These are phyloP conservation scores for Denticeps clupeoides DNA, from an alignment of 2,797 vertebrate genomes.

Conservation along the genomic window DNA sequence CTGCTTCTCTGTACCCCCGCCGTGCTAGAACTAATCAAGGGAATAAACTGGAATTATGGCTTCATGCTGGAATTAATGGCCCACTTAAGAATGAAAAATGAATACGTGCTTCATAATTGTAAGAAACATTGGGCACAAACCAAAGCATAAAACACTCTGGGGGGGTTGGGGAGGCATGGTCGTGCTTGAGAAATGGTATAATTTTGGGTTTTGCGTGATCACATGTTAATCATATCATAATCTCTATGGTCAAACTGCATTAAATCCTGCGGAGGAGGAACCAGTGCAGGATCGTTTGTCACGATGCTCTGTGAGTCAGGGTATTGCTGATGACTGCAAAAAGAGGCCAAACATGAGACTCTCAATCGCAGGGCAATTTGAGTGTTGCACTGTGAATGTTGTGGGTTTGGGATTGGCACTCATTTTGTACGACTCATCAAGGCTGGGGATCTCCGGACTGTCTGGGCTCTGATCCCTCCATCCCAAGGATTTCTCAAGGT, in stretches of 20 bases:
- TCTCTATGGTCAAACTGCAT: background rate
- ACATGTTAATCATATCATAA: background rate
- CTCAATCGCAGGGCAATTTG: too few relatives aligned
- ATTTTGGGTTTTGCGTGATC: background rate
- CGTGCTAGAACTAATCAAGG: conserved; percentile 22
- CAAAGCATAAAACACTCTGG: background rate
- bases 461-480: too few relatives aligned
- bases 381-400: too few relatives aligned
- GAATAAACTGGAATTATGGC: conserved; percentile 25
- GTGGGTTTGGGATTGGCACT: too few relatives aligned
- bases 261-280: background rate
- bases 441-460: too few relatives aligned
- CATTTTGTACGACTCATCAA: too few relatives aligned
- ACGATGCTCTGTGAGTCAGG: too few relatives aligned
- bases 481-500: too few relatives aligned
- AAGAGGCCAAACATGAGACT: too few relatives aligned
- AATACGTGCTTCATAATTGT: conserved; percentile 4
- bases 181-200: background rate
- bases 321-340: too few relatives aligned
- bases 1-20: conserved; percentile 16
- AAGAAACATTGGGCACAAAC: background rate
- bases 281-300: too few relatives aligned
- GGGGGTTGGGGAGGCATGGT: background rate
- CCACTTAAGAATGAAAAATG: conserved; percentile 28
- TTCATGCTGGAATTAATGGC: conserved; percentile 27